These are phyloP conservation scores for Carlito syrichta DNA, from an alignment of 2,113 vertebrate species.

Conservation along the genomic window DNA sequence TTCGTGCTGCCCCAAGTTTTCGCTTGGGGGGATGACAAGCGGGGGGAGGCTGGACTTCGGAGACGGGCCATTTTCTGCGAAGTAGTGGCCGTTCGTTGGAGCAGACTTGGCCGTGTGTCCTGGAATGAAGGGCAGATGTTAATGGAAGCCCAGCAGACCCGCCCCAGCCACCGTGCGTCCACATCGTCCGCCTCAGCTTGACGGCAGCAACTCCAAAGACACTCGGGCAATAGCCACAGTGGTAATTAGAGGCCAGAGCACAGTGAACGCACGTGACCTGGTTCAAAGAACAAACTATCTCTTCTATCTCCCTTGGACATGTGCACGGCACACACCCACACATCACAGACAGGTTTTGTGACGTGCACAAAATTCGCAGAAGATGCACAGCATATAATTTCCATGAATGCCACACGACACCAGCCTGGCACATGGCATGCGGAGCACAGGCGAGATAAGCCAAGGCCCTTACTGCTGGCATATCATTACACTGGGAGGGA, in stretches of 20 bases:
- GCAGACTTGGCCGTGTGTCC: slow-evolving; percentile 78
- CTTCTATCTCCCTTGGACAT: slow-evolving; percentile 7
- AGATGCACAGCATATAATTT: background rate
- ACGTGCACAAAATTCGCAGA: background rate
- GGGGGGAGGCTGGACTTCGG: slow-evolving; percentile 84
- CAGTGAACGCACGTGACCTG: slow-evolving; percentile 24
- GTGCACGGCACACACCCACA: slow-evolving; percentile 30
- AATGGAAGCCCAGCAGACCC: rapidly evolving
- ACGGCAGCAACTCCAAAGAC: background rate
- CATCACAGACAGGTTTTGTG: slow-evolving; percentile 20
- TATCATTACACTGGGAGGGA: rapidly evolving
- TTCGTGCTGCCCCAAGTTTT: slow-evolving; percentile 75
- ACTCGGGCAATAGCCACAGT: background rate
- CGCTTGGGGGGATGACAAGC: slow-evolving; percentile 78
- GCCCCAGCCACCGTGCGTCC: background rate
- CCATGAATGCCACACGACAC: background rate
- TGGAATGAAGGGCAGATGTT: slow-evolving; percentile 65
- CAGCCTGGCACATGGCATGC: background rate
- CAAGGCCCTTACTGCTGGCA: background rate
- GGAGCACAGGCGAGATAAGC: background rate
- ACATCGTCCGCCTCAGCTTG: background rate
- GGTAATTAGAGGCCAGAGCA: slow-evolving; percentile 42
- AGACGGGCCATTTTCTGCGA: slow-evolving; percentile 78
- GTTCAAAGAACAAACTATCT: slow-evolving; percentile 64
- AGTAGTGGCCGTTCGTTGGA: slow-evolving; percentile 69